Conservation (phyloP, 2,888 invertebrate genomes). For the Oscheius onirici region DNA sequence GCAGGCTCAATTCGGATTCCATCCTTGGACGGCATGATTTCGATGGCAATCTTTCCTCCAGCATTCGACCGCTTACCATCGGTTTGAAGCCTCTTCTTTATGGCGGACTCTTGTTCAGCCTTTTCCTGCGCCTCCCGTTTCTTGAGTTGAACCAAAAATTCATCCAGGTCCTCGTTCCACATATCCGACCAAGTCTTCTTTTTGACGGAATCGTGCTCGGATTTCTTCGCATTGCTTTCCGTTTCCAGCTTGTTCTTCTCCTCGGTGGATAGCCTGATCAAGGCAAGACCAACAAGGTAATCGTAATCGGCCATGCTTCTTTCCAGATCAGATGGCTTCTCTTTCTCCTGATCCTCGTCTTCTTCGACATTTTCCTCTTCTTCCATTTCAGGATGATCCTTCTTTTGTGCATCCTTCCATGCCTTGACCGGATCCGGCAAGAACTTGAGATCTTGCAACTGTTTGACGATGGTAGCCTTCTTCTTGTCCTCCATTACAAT, state of each 20-base stretch:
- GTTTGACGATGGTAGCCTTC: slow-evolving; percentile 87
- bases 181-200: slow-evolving; percentile 82
- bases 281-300: slow-evolving; percentile 88
- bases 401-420: slow-evolving; percentile 77
- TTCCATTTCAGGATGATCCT: slow-evolving; percentile 73
- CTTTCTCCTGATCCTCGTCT: slow-evolving; percentile 73
- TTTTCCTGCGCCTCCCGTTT: slow-evolving; percentile 61
- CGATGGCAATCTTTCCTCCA: slow-evolving; percentile 24
- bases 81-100: slow-evolving; percentile 71
- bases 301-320: slow-evolving; percentile 79
- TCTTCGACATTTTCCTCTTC: slow-evolving; percentile 69
- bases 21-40: slow-evolving; percentile 55
- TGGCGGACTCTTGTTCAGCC: slow-evolving; percentile 81
- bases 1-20: slow-evolving; percentile 56
- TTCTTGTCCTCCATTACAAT: slow-evolving; percentile 87
- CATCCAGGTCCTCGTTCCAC: slow-evolving; percentile 88
- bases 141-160: slow-evolving; percentile 62
- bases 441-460: slow-evolving; percentile 79
- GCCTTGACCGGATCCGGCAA: slow-evolving; percentile 79
- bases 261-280: slow-evolving; percentile 68
- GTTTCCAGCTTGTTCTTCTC: slow-evolving; percentile 69
- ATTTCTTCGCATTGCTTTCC: neutral
- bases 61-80: slow-evolving; percentile 48
- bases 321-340: slow-evolving; percentile 71
- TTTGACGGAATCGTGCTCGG: slow-evolving; percentile 53